Evolutionary conservation across 64 coral and sea anemone genomes (phyloP).

Genomic region (Catalaphyllia jardinei): DNA sequence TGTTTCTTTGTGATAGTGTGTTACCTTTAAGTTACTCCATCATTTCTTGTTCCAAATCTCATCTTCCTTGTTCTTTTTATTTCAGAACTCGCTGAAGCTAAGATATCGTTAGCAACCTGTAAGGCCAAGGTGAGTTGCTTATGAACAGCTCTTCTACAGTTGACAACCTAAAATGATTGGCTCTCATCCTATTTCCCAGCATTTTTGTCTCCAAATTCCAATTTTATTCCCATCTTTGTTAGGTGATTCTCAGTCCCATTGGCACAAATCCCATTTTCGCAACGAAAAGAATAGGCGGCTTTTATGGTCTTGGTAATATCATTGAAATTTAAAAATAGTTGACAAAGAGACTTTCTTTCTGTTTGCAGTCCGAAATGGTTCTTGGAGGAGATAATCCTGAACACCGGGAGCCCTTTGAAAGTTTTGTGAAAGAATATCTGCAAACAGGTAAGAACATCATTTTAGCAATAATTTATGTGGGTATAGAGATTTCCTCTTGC

Average conservation of each 20-base stretch:
- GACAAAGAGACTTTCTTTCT: neutral
- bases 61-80: neutral
- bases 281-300: too few relatives aligned
- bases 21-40: neutral
- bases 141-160: neutral
- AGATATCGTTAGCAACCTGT: slow-evolving; percentile 68
- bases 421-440: slow-evolving; percentile 60
- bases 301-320: neutral
- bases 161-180: too few relatives aligned
- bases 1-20: neutral
- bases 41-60: slow-evolving; percentile 1
- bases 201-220: too few relatives aligned
- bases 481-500: neutral
- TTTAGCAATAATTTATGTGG: neutral
- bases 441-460: slow-evolving; percentile 27
- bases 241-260: too few relatives aligned
- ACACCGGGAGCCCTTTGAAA: slow-evolving; percentile 47
- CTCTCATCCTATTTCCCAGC: too few relatives aligned
- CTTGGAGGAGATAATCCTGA: neutral
- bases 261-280: too few relatives aligned
- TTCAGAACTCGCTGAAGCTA: slow-evolving; percentile 77
- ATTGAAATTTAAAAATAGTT: neutral
- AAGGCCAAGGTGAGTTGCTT: slow-evolving; percentile 68
- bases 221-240: too few relatives aligned
- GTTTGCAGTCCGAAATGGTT: slow-evolving; percentile 61